A percentile compares a stretch with the other conserved stretches of the same genome.
These are phyloP conservation scores for Syngnathus scovelli DNA, from an alignment of 2,113 vertebrate species.

Conservation along the genomic window DNA sequence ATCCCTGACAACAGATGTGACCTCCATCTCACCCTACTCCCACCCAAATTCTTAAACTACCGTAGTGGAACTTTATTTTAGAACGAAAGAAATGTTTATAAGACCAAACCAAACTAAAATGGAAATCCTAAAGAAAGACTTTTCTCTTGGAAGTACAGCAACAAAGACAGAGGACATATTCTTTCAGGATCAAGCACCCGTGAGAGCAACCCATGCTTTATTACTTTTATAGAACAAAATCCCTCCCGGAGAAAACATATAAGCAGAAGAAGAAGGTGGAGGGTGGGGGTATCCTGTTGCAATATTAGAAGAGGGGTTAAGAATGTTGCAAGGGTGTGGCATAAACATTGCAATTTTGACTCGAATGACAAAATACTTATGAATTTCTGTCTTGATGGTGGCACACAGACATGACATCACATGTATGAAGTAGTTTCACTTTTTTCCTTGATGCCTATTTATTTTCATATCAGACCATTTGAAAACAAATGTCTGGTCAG, in stretches of 20 bases:
- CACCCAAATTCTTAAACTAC: background rate
- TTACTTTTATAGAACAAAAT: constrained; percentile 45
- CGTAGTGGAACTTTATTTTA: background rate
- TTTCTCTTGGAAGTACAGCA: constrained; percentile 14
- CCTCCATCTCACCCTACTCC: background rate
- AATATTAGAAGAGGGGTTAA: background rate
- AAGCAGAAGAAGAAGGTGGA: constrained; percentile 10
- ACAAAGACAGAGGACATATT: constrained; percentile 16
- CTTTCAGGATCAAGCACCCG: constrained; percentile 31
- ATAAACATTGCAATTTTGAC: background rate
- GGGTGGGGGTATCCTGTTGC: constrained; percentile 4
- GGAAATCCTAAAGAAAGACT: constrained; percentile 15
- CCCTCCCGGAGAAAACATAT: constrained; percentile 39
- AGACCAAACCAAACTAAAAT: constrained; percentile 11
- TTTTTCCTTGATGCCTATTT: too few relatives aligned
- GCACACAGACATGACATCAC: background rate
- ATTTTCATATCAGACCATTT: too few relatives aligned
- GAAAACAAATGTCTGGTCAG: too few relatives aligned
- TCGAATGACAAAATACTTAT: background rate
- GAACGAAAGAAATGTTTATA: background rate
- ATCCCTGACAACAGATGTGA: background rate
- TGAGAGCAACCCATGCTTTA: constrained; percentile 34
- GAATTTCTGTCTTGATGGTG: too few relatives aligned
- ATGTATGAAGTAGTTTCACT: too few relatives aligned
- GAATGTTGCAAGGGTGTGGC: background rate